Evolutionary conservation across 2,113 vertebrate species (phyloP).

Genomic region (Isichthys henryi): DNA sequence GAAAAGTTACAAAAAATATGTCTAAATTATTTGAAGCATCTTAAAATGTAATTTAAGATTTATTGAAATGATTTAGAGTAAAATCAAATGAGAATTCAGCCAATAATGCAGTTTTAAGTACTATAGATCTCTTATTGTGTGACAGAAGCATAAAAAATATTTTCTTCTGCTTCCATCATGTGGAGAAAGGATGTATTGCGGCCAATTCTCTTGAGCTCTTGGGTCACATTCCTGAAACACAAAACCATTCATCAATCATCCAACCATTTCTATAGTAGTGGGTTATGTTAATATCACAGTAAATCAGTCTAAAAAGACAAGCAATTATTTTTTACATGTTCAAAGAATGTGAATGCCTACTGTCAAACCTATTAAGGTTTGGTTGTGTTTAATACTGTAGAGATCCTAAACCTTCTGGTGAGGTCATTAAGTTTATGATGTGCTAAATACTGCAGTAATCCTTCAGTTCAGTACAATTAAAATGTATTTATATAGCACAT

Average conservation of each 20-base stretch:
- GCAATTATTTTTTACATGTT: not conserved
- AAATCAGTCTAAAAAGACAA: not conserved
- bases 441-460: not conserved
- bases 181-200: constrained; percentile 1
- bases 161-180: not conserved
- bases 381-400: not conserved
- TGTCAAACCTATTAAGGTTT: not conserved
- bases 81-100: not conserved
- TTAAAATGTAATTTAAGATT: not conserved
- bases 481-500: not conserved
- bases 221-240: not conserved
- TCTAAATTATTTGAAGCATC: not conserved
- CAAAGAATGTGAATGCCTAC: not conserved
- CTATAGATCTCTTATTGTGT: not conserved
- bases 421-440: not conserved
- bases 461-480: not conserved
- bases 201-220: not conserved
- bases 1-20: not conserved
- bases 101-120: not conserved
- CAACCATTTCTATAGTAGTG: not conserved
- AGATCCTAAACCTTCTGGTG: not conserved
- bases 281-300: not conserved
- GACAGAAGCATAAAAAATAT: not conserved
- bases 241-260: not conserved
- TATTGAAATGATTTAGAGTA: not conserved